These are phyloP conservation scores for Alectura lathami DNA, from an alignment of 2,113 vertebrate species.

Conservation along the genomic window DNA sequence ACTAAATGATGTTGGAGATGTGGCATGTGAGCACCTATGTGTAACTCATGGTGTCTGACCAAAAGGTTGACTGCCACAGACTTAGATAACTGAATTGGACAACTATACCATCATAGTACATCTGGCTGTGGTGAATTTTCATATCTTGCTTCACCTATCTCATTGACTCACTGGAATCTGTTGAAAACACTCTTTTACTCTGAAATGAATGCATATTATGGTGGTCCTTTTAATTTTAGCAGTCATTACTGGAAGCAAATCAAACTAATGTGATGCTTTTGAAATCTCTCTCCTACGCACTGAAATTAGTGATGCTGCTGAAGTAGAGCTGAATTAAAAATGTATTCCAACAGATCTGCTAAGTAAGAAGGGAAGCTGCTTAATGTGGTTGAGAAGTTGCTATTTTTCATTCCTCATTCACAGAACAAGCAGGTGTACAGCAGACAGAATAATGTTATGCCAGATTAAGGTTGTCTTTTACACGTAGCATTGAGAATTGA, in stretches of 20 bases:
- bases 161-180: not conserved
- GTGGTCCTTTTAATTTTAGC: not conserved
- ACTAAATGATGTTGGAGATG: not conserved
- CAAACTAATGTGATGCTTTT: conserved; percentile 10
- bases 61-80: not conserved
- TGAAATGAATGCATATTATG: not conserved
- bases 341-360: conserved; percentile 53
- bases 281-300: conserved; percentile 7
- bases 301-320: conserved; percentile 16
- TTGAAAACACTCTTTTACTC: not conserved
- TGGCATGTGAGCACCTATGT: not conserved
- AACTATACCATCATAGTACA: not conserved
- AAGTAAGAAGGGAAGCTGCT: conserved; percentile 35
- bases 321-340: conserved; percentile 33
- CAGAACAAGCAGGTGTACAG: conserved; percentile 75
- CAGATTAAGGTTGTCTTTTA: conserved; percentile 76
- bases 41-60: not conserved
- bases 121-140: not conserved
- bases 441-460: conserved; percentile 76
- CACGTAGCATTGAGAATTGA: conserved; percentile 73
- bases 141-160: not conserved
- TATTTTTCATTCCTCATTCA: conserved; percentile 69
- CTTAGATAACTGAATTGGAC: accelerated
- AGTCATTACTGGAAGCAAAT: not conserved
- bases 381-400: conserved; percentile 58